These are phyloP conservation scores for Eumerus sabulonum DNA, from an alignment of 2,888 invertebrate species.

Conservation along the genomic window DNA sequence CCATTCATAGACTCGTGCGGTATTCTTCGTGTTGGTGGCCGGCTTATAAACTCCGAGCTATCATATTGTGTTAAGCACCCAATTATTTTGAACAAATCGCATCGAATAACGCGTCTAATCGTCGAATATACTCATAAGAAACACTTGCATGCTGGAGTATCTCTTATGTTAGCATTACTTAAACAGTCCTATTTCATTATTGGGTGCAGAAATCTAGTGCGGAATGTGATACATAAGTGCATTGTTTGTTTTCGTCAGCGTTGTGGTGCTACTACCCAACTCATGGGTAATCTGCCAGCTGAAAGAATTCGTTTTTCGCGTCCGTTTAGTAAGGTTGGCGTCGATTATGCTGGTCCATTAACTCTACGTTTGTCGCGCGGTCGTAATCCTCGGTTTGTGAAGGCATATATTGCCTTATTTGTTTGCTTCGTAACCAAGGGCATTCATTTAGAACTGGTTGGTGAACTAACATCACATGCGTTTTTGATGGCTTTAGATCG, in stretches of 20 bases:
- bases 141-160: conserved; percentile 14
- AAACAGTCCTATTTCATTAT: conserved; percentile 22
- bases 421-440: conserved; percentile 12
- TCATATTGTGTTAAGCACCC: conserved; percentile 36
- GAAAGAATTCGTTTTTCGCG: conserved; percentile 30
- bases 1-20: conserved; percentile 22
- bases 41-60: conserved; percentile 13
- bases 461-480: conserved; percentile 8
- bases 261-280: conserved; percentile 8
- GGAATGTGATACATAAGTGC: conserved; percentile 18
- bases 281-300: conserved; percentile 39
- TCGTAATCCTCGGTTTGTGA: conserved; percentile 20
- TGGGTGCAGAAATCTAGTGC: conserved; percentile 8
- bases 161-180: conserved; percentile 18
- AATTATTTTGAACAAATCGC: conserved; percentile 26
- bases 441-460: conserved; percentile 18
- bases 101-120: conserved; percentile 9
- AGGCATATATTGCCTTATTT: conserved; percentile 24
- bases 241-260: conserved; percentile 19
- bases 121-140: conserved; percentile 6
- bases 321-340: too few relatives aligned
- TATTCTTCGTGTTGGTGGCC: conserved; percentile 39
- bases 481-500: conserved; percentile 17
- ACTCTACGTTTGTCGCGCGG: conserved; percentile 14
- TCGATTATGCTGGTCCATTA: conserved; percentile 22